A percentile compares a stretch with the other conserved stretches of the same genome.
Evolutionary conservation across 2,113 vertebrate genomes (phyloP).

Genomic region (Dicaeum eximium): DNA sequence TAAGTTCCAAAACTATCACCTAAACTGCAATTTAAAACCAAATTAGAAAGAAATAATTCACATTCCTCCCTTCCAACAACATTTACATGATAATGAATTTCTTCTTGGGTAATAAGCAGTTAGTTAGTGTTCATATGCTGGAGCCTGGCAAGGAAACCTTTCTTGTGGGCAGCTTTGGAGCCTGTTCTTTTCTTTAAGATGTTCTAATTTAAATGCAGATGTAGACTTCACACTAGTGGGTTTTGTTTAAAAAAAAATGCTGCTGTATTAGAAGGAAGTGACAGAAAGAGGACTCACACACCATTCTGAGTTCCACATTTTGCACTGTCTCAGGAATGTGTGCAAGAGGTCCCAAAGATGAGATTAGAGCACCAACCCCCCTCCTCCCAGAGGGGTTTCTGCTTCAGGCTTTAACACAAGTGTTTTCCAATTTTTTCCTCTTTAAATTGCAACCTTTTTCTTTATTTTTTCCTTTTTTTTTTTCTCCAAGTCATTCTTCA

Average conservation of each 20-base stretch:
- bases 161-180: conserved; percentile 58
- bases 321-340: background rate
- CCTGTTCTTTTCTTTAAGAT: conserved; percentile 67
- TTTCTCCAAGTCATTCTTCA: background rate
- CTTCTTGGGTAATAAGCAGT: conserved; percentile 47
- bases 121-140: conserved; percentile 39
- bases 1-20: background rate
- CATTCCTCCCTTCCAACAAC: conserved; percentile 18
- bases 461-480: background rate
- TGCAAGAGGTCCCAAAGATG: background rate
- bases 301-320: background rate
- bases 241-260: conserved; percentile 21
- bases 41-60: conserved; percentile 36
- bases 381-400: background rate
- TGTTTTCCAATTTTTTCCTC: background rate
- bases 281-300: conserved; percentile 3
- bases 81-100: conserved; percentile 43
- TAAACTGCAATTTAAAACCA: conserved; percentile 23
- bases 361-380: background rate
- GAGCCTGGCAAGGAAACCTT: conserved; percentile 53
- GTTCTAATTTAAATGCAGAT: conserved; percentile 75
- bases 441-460: background rate
- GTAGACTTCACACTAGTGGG: conserved; percentile 57
- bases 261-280: conserved; percentile 32
- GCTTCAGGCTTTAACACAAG: background rate